Conservation (phyloP, 2,888 invertebrate species). For the Piscicola geometra region DNA sequence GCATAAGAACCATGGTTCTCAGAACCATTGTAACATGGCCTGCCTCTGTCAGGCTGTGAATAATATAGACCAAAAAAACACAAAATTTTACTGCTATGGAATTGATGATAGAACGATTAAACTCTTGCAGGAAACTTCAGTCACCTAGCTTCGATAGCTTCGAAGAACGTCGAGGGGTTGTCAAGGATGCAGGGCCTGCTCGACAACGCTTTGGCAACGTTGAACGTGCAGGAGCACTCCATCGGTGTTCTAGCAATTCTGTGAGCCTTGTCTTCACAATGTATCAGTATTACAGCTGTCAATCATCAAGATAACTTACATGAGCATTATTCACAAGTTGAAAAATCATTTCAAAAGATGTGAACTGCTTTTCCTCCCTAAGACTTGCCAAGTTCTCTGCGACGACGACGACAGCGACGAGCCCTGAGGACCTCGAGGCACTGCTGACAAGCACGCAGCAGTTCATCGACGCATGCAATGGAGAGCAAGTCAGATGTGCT, state of each 20-base stretch:
- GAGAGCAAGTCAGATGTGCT: constrained; percentile 80
- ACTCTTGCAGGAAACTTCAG: constrained; percentile 54
- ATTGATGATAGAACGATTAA: background rate
- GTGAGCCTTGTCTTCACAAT: no score
- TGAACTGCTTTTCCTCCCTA: no score
- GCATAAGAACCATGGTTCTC: no score
- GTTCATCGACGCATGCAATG: constrained; percentile 79
- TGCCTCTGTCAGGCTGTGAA: no score
- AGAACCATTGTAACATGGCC: no score
- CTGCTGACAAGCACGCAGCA: constrained; percentile 75
- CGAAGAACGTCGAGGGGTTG: constrained; percentile 70
- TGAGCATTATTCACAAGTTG: no score
- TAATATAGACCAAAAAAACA: no score
- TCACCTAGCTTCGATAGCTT: constrained; percentile 55
- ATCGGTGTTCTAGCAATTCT: constrained; percentile 80
- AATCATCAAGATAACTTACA: no score
- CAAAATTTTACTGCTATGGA: no score
- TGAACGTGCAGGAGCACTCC: constrained; percentile 85
- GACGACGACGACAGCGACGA: no score
- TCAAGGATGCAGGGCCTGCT: constrained; percentile 77
- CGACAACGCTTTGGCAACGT: constrained; percentile 81
- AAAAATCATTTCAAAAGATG: no score
- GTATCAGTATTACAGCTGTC: no score
- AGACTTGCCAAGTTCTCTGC: constrained; percentile 54
- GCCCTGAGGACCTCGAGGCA: constrained; percentile 58